These are phyloP conservation scores for Clarias batrachus DNA, from an alignment of 2,113 vertebrate genomes.

Conservation along the genomic window DNA sequence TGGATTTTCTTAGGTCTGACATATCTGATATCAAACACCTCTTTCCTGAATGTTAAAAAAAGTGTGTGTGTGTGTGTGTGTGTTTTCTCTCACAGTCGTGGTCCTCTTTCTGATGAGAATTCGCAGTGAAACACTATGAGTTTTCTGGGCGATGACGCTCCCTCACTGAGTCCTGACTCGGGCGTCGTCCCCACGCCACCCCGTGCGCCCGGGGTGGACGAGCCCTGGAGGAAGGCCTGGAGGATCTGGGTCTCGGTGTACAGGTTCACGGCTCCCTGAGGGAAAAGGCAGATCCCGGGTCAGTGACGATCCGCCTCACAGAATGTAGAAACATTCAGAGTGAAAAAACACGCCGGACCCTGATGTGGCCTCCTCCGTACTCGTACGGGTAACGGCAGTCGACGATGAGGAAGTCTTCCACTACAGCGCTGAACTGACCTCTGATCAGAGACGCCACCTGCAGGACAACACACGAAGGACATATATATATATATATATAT, in stretches of 20 bases:
- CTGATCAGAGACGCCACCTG: constrained; percentile 59
- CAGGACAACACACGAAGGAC: constrained; percentile 36
- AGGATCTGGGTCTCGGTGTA: constrained; percentile 57
- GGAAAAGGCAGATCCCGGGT: not conserved
- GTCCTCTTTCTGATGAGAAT: constrained; percentile 62
- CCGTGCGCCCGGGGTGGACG: not conserved
- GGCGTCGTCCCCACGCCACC: not conserved
- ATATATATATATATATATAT: no score
- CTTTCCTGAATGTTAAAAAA: not conserved
- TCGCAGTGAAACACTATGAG: constrained; percentile 65
- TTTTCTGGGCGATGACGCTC: constrained; percentile 33
- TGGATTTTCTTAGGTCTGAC: not conserved
- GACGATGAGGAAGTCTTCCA: constrained; percentile 56
- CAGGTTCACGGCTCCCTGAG: constrained; percentile 61
- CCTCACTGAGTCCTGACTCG: not conserved
- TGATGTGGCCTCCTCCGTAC: constrained; percentile 62
- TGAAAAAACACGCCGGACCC: constrained; percentile 44
- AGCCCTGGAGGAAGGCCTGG: constrained; percentile 47
- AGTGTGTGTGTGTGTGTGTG: constrained; percentile 9
- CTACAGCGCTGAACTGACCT: constrained; percentile 46
- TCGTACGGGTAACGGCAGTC: constrained; percentile 67
- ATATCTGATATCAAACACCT: not conserved
- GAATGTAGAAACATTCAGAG: not conserved
- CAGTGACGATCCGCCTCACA: not conserved
- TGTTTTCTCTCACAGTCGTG: constrained; percentile 55